These are phyloP conservation scores for Ictalurus furcatus DNA, from an alignment of 2,113 vertebrate species.

Conservation along the genomic window DNA sequence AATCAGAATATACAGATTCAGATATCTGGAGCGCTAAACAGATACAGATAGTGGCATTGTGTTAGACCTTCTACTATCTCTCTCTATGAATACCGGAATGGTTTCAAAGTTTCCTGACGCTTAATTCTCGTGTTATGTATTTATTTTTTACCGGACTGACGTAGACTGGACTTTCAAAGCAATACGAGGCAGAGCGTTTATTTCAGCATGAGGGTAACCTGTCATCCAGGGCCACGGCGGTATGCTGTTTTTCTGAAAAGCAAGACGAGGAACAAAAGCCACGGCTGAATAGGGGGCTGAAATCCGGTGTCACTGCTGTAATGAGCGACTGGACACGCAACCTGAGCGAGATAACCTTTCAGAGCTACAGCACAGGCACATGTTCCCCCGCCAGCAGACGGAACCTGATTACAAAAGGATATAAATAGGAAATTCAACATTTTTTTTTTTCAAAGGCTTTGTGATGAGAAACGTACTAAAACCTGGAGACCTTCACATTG, in stretches of 20 bases:
- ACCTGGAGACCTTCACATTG: not conserved
- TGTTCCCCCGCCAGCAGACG: conserved; percentile 16
- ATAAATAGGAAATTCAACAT: conserved; percentile 35
- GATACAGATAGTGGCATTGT: not conserved
- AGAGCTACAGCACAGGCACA: conserved; percentile 14
- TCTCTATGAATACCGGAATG: not conserved
- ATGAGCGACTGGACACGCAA: conserved; percentile 36
- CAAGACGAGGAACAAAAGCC: conserved; percentile 11
- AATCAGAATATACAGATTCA: not conserved
- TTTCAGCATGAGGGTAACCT: conserved; percentile 7
- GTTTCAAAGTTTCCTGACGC: not conserved
- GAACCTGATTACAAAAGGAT: conserved; percentile 38
- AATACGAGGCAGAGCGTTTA: not conserved
- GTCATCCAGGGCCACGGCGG: not conserved
- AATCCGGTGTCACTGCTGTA: conserved; percentile 28
- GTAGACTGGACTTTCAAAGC: not conserved
- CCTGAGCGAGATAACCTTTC: conserved; percentile 45
- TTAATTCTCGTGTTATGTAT: not conserved
- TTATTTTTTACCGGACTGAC: not conserved
- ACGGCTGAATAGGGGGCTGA: conserved; percentile 5
- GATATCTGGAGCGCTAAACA: not conserved
- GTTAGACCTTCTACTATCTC: not conserved
- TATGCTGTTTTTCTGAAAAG: conserved; percentile 22
- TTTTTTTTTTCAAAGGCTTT: not conserved
- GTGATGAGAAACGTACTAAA: conserved; percentile 12